Percentiles rank a stretch among this genome's conserved stretches.
Evolutionary conservation across 2,113 vertebrate genomes (phyloP).

Genomic region (Serinus canaria): DNA sequence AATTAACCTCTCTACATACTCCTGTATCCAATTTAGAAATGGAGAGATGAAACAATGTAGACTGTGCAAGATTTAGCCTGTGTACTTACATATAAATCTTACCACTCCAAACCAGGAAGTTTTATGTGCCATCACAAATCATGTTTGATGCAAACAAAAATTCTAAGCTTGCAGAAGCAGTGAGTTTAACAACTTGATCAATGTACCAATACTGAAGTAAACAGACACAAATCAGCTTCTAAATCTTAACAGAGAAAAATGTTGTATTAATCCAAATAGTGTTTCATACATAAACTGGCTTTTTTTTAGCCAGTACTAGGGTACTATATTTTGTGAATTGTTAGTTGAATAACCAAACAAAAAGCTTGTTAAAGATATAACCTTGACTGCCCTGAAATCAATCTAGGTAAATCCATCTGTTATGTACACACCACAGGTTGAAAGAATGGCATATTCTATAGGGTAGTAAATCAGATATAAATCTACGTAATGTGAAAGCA

Average conservation of each 20-base stretch:
- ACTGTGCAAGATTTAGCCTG: neutral
- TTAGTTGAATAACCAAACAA: neutral
- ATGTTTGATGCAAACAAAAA: neutral
- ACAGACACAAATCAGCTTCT: neutral
- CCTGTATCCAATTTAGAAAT: neutral
- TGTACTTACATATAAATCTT: neutral
- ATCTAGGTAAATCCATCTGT: neutral
- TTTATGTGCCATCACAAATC: neutral
- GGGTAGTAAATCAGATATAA: neutral
- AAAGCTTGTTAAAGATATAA: neutral
- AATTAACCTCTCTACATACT: neutral
- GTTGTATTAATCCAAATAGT: neutral
- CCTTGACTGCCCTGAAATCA: neutral
- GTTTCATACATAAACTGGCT: neutral
- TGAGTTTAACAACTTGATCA: neutral
- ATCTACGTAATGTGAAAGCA: neutral
- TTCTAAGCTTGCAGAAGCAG: neutral
- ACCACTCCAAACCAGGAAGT: neutral
- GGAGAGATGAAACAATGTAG: neutral
- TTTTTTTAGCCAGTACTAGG: neutral
- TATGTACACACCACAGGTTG: neutral
- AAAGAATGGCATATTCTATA: neutral
- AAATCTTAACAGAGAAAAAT: neutral
- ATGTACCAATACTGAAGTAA: neutral
- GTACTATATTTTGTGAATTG: neutral